phyloP scores from a whole-genome alignment of 2,888 invertebrate genomes.

The Neelides folsomi region DNA sequence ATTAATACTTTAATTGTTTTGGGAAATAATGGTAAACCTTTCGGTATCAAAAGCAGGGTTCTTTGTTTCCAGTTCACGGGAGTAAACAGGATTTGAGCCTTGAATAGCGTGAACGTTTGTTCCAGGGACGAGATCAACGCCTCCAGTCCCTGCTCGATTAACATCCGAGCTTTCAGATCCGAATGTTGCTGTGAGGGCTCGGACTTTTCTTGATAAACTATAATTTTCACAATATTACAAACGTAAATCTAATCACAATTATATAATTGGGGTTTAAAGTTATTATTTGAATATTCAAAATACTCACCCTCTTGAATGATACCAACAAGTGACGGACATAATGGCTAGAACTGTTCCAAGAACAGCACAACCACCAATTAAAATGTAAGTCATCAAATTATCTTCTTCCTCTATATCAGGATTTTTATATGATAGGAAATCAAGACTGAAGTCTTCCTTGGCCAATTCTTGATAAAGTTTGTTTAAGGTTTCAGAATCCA shows the following conservation, averaged over 20 bases:
- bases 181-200: constrained; percentile 50
- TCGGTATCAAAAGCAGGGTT: constrained; percentile 44
- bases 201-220: constrained; percentile 48
- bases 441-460: too few species aligned
- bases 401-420: neutral
- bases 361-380: constrained; percentile 16
- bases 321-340: constrained; percentile 16
- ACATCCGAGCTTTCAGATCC: constrained; percentile 50
- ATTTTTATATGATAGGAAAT: too few species aligned
- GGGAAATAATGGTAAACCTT: too few species aligned
- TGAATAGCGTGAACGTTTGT: constrained; percentile 57
- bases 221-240: constrained; percentile 11
- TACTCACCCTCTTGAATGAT: constrained; percentile 17
- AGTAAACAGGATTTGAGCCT: constrained; percentile 59
- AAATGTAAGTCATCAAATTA: constrained; percentile 10
- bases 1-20: neutral
- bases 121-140: constrained; percentile 42
- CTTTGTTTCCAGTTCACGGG: constrained; percentile 40
- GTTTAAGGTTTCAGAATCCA: too few species aligned
- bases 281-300: neutral
- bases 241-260: too few species aligned
- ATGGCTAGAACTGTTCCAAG: constrained; percentile 11
- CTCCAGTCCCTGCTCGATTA: constrained; percentile 44
- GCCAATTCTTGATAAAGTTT: too few species aligned
- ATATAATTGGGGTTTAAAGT: too few species aligned